Percentiles rank a stretch among this genome's conserved stretches.
These are phyloP conservation scores for Coremacera marginata DNA, from an alignment of 2,888 invertebrate genomes.

Conservation along the genomic window DNA sequence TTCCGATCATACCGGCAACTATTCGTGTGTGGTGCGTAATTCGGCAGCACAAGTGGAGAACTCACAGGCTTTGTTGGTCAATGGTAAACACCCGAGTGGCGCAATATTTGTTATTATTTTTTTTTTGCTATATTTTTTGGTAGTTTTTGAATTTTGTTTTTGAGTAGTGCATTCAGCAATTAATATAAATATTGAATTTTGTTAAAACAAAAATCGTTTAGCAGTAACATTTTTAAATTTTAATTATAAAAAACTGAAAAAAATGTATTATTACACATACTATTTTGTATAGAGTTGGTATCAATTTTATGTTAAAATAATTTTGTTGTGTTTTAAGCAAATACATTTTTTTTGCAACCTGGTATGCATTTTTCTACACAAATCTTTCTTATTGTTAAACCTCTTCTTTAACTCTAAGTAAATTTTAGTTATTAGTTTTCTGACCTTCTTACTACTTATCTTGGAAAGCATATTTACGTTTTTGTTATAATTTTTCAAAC, in stretches of 20 bases:
- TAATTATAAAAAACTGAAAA: neutral
- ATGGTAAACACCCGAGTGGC: slow-evolving; percentile 74
- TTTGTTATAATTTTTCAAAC: slow-evolving; percentile 4
- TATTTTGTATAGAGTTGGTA: neutral
- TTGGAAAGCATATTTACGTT: slow-evolving; percentile 2
- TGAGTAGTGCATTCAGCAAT: slow-evolving; percentile 25
- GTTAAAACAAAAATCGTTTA: neutral
- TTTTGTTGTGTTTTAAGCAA: neutral
- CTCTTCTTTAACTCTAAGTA: neutral
- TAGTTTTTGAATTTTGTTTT: slow-evolving; percentile 37
- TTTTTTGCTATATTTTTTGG: slow-evolving; percentile 23
- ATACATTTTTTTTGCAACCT: slow-evolving; percentile 25
- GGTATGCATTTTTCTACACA: slow-evolving; percentile 28
- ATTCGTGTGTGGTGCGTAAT: slow-evolving; percentile 81
- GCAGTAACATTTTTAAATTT: neutral
- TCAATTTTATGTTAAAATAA: neutral
- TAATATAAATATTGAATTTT: slow-evolving; percentile 12
- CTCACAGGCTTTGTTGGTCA: slow-evolving; percentile 81
- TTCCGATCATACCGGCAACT: slow-evolving; percentile 83
- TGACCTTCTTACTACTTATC: neutral
- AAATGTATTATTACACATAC: neutral
- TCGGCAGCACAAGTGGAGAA: slow-evolving; percentile 80
- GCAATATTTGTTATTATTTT: neutral
- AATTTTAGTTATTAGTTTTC: neutral
- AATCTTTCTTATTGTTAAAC: slow-evolving; percentile 16